Conservation (phyloP, 2,888 invertebrate genomes). For the Eledone cirrhosa region DNA sequence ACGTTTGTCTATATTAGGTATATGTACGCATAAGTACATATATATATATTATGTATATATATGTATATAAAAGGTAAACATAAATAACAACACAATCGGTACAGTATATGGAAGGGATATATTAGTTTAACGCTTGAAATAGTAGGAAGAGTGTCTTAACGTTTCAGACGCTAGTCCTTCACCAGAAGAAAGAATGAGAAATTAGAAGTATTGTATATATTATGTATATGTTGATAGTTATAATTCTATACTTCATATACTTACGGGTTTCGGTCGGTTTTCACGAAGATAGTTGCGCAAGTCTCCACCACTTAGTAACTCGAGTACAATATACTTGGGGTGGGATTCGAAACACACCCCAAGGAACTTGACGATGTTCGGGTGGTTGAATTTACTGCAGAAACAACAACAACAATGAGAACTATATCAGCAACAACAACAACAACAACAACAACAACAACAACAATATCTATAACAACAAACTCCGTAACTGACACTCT, state of each 20-base stretch:
- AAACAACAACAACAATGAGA: background rate
- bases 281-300: slow-evolving; percentile 94
- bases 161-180: too few relatives aligned
- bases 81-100: too few relatives aligned
- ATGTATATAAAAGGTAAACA: too few relatives aligned
- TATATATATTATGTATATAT: background rate
- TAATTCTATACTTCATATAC: background rate
- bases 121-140: too few relatives aligned
- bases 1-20: background rate
- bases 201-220: too few relatives aligned
- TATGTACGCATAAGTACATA: background rate
- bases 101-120: too few relatives aligned
- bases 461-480: background rate
- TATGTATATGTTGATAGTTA: too few relatives aligned
- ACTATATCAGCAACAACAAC: background rate
- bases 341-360: slow-evolving; percentile 97
- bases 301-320: slow-evolving; percentile 93
- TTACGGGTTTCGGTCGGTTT: slow-evolving; percentile 75
- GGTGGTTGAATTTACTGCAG: slow-evolving; percentile 88
- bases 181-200: too few relatives aligned
- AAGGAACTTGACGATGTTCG: slow-evolving; percentile 94
- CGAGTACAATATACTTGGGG: slow-evolving; percentile 92
- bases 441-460: background rate
- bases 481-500: background rate
- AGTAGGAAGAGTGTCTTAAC: too few relatives aligned